These are phyloP conservation scores for Mobula hypostoma DNA, from an alignment of 2,113 vertebrate species.

Conservation along the genomic window DNA sequence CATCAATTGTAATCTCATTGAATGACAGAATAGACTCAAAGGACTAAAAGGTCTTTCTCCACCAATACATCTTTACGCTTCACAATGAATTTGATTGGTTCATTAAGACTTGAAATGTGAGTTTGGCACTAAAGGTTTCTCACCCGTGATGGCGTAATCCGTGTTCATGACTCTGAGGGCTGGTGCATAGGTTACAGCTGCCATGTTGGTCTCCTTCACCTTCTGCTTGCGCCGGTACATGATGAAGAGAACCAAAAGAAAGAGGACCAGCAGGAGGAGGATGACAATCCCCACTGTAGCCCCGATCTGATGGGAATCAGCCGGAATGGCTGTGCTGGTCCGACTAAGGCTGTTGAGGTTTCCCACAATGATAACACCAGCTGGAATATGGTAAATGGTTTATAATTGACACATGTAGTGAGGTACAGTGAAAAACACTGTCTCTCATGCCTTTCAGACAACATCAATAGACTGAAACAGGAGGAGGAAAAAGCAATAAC, in stretches of 20 bases:
- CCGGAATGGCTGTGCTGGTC: conserved; percentile 77
- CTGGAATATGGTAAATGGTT: conserved; percentile 50
- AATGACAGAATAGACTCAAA: background rate
- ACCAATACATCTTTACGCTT: too few relatives aligned
- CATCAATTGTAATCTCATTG: background rate
- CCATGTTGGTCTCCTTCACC: conserved; percentile 80
- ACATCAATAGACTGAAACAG: too few relatives aligned
- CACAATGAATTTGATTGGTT: background rate
- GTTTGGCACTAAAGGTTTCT: background rate
- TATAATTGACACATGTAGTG: too few relatives aligned
- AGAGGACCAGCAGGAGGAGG: conserved; percentile 80
- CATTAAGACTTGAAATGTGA: background rate
- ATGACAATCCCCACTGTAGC: conserved; percentile 82
- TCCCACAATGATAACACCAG: conserved; percentile 77
- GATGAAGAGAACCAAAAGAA: conserved; percentile 81
- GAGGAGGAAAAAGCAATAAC: too few relatives aligned
- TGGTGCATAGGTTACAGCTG: conserved; percentile 82
- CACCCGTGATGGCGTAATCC: conserved; percentile 75
- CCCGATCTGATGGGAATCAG: conserved; percentile 87
- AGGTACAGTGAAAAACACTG: too few relatives aligned
- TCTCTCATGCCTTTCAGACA: too few relatives aligned
- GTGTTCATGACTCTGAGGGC: conserved; percentile 72
- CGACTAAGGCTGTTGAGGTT: conserved; percentile 81
- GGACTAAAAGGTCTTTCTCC: too few relatives aligned
- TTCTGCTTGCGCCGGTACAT: conserved; percentile 89